Base-by-base conservation (phyloP, 2,797 vertebrate genomes). In the Sylvilagus floridanus region DNA sequence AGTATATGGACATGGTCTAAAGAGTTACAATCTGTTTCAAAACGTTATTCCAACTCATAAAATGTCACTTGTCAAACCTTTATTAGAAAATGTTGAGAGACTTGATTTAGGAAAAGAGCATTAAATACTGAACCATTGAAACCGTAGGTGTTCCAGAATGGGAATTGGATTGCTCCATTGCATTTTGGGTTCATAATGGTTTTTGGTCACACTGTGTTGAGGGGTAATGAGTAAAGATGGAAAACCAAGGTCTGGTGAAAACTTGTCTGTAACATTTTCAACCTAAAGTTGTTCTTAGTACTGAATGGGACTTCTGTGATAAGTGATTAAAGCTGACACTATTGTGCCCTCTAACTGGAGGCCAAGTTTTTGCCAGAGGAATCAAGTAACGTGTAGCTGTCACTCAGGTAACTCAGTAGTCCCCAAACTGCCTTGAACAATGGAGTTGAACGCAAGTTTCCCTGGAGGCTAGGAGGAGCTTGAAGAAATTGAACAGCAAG, bases 401-500 rank as follows among this genome's bases (percentile, higher is more conserved):
- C 47, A 35, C 42, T 91, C 62, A 47, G 72, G 77, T 93, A 88
- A 92, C 1, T 73, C 63, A 83, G 37, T 79, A 94, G 35, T 92
- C 94, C 78, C 66, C 83, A 73, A 88, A 71, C 68, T 87, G 73
- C 12, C 21, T 84, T 71, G 42, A 88, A 71, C 54, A 35, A 13
- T 79, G 71, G 82, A 60, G 32, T 37, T 68, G 82, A 94, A 47
- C 57, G 66, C 65, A 88, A 30, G 65, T 71, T 88, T 96, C 35
- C 24, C 84, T 88, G n/a, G 77, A 85, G 76, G 16, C 62, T 69
- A 75, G 62, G 60, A 79, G 11, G 37, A 32, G 5, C 22, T 82
- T 84, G 14, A 87, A 82, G 68, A 83, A 57, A 79, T 93, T 94
- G 19, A 88, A n/a, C 94, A 83, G n/a, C 91, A 95, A 65, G 37